phyloP scores from a whole-genome alignment of 1,140 invertebrate genomes.

The Bombus affinis region DNA sequence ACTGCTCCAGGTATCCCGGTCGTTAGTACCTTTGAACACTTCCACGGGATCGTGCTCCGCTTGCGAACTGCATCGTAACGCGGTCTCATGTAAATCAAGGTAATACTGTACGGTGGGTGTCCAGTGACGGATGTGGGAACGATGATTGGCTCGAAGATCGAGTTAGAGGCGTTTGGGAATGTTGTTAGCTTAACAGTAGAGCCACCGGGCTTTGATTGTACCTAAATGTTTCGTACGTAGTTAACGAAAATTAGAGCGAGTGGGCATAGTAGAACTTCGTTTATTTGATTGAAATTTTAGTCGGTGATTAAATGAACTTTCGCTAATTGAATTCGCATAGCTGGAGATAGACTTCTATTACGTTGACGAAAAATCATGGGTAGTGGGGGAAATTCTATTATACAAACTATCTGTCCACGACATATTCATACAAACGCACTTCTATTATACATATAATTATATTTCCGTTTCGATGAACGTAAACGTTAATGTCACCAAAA shows the following conservation, averaged over 20 bases:
- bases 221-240: neutral
- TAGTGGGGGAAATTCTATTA: too few species aligned
- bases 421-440: too few species aligned
- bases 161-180: neutral
- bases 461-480: too few species aligned
- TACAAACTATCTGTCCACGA: too few species aligned
- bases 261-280: neutral
- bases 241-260: neutral
- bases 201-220: neutral
- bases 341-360: too few species aligned
- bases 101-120: neutral
- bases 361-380: too few species aligned
- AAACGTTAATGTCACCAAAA: too few species aligned
- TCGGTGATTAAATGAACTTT: too few species aligned
- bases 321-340: too few species aligned
- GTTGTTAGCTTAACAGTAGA: neutral
- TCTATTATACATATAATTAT: too few species aligned
- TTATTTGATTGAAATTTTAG: neutral
- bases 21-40: slow-evolving; percentile 29
- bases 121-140: neutral
- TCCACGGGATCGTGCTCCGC: slow-evolving; percentile 7
- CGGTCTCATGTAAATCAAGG: neutral
- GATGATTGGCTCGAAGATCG: neutral
- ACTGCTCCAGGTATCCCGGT: slow-evolving; percentile 42
- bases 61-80: neutral